Base-by-base conservation (phyloP, 92 coral and sea anemone genomes). In the Paramuricea clavata region DNA sequence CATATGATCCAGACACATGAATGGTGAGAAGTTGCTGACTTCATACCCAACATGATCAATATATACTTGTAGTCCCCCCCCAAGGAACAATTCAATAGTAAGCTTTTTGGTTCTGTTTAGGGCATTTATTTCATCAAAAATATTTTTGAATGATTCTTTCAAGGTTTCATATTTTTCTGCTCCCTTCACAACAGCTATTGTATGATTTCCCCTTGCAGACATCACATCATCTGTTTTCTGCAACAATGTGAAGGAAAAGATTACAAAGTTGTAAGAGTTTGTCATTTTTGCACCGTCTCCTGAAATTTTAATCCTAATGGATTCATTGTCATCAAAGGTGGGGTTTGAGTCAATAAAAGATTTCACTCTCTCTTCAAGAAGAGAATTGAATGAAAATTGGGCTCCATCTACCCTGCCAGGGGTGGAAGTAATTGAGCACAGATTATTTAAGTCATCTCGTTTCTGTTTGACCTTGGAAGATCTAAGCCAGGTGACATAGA, bases 381-480 rank as follows among this genome's bases (percentile, higher is more conserved):
- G 88, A 28, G 86, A 79, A 68, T 47, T 74, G 59, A 85, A 92
- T 69, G 85, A 78, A 30, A 83, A 0, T 33, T 92, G 91, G 74
- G 93, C 93, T 30, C 91, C 95, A 28, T 89, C 92, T 70, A 80
- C 86, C 25, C 47, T 78, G 35, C 93, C 93, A 70, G 95, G 93
- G 32, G 95, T 92, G 69, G 72, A 54, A 28, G 77, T 36, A 12
- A 93, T 85, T 61, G 91, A 87, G 61, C 93, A 93, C n/a, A 90
- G 64, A 16, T 75, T 41, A 90, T 93, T 93, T 67, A 87, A 85
- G 35, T 90, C 85, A 49, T 90, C 87, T 65, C 78, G 52, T 76
- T 90, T 87, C 39, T 92, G 95, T 69, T 87, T 90, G 28, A 89
- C 76, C 76, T 89, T 62, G 95, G 91, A 42, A 92, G 81, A 76